phyloP scores from a whole-genome alignment of 37 sponge, comb jelly and placozoan genomes.

The Petrosia ficiformis region DNA sequence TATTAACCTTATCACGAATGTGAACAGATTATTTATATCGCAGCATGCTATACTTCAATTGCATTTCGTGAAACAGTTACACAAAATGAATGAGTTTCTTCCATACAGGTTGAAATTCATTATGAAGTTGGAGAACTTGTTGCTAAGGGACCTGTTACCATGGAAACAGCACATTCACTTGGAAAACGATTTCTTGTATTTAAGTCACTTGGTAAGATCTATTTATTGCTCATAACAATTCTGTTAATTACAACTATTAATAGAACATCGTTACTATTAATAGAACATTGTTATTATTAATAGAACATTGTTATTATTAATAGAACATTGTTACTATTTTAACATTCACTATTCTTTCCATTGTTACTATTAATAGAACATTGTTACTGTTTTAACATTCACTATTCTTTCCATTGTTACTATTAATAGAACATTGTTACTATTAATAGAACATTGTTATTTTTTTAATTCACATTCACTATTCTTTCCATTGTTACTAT shows the following conservation, averaged over 20 bases:
- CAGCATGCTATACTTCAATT: neutral
- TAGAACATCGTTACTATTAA: neutral
- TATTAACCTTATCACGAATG: neutral
- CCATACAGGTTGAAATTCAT: slow-evolving; percentile 51
- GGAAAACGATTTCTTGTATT: slow-evolving; percentile 74
- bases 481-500: too few relatives aligned
- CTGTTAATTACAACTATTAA: neutral
- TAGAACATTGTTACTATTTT: too few relatives aligned
- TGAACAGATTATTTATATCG: too few relatives aligned
- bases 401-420: too few relatives aligned
- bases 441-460: too few relatives aligned
- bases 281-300: neutral
- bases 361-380: too few relatives aligned
- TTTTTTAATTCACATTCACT: too few relatives aligned
- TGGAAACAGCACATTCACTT: slow-evolving; percentile 30
- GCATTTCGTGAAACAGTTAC: too few relatives aligned
- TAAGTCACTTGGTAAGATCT: slow-evolving; percentile 71
- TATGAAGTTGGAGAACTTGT: slow-evolving; percentile 77
- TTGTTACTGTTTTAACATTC: too few relatives aligned
- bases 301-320: too few relatives aligned
- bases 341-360: too few relatives aligned
- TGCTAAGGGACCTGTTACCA: slow-evolving; percentile 10
- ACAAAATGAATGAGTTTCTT: neutral
- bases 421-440: too few relatives aligned
- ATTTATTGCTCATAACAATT: neutral